Evolutionary conservation across 2,797 vertebrate species (phyloP), one percentile per base, ranked within the genome.

Genomic region (Geotrypetes seraphini): DNA sequence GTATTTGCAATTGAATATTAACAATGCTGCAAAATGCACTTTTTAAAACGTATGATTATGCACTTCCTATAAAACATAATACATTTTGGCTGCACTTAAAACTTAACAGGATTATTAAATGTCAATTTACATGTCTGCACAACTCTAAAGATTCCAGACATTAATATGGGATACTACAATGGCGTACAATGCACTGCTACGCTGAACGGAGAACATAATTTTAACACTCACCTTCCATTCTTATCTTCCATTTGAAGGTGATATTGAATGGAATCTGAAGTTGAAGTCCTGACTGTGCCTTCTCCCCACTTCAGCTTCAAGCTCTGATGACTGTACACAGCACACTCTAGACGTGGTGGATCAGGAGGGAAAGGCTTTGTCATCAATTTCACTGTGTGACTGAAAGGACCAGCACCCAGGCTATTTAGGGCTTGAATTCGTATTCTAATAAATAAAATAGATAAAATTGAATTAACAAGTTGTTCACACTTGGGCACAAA

Each of bases 221-320:
- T n/a, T n/a, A 41, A 48, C 38, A 45, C 83, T 48, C 50, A 95
- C 95, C 94, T 91, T 70, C 91, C 88, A 8, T 70, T 92, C 73
- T 73, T 92, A 74, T 98, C 95, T 61, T 84, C 89, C 87, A 93
- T 96, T 57, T 92, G 91, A 73, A 98, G 89, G 70, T 92, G 89
- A 61, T 91, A 98, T 63, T 96, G 91, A 62, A 93, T 66, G 60
- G 86, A 82, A 43, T 98, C 94, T 26, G 90, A 73, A 47, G 84
- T 53, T 48, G 85, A 44, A 16, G 75, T 65, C 68, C 87, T 93
- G 36, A 75, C 53, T 10, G 86, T 79, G 36, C 91, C 93, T 16
- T 98, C 95, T 37, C 92, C 91, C 95, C 95, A 98, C 68, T 97
- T 98, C 57, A 98, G 85, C 77, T 90, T 88, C 67, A 98, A 92